These are phyloP conservation scores for Murina feae DNA, from an alignment of 2,113 vertebrate species.

Conservation along the genomic window DNA sequence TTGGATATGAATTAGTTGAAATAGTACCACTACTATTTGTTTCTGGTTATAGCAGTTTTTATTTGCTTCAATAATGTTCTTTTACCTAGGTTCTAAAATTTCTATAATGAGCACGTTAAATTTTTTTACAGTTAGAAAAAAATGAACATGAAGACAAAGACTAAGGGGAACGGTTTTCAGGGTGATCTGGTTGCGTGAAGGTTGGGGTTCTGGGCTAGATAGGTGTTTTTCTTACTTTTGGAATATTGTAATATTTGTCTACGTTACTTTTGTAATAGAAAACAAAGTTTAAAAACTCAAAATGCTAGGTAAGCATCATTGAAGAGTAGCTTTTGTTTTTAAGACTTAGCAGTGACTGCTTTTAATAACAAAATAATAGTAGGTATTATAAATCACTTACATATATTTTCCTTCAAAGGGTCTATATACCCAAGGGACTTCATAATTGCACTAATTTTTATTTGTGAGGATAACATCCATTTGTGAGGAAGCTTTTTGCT, in stretches of 20 bases:
- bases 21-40: not conserved
- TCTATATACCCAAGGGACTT: not conserved
- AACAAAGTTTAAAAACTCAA: constrained; percentile 16
- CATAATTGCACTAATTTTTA: constrained; percentile 1
- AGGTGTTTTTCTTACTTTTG: constrained; percentile 1
- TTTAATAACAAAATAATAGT: constrained; percentile 29
- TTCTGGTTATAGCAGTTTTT: constrained; percentile 19
- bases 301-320: not conserved
- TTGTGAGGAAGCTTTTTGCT: not conserved
- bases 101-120: not conserved
- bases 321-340: not conserved
- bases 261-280: constrained; percentile 6
- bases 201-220: not conserved
- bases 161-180: not conserved
- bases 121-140: not conserved
- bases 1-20: not conserved
- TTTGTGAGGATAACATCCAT: not conserved
- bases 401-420: not conserved
- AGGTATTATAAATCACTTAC: not conserved
- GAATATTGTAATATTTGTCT: constrained; percentile 2
- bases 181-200: not conserved
- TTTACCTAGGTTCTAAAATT: not conserved
- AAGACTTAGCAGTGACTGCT: not conserved
- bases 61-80: not conserved
- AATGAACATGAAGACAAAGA: not conserved